A percentile compares a stretch with the other conserved stretches of the same genome.
Conservation (phyloP, 1,140 invertebrate species). For the Lordiphosa clarofinis region DNA sequence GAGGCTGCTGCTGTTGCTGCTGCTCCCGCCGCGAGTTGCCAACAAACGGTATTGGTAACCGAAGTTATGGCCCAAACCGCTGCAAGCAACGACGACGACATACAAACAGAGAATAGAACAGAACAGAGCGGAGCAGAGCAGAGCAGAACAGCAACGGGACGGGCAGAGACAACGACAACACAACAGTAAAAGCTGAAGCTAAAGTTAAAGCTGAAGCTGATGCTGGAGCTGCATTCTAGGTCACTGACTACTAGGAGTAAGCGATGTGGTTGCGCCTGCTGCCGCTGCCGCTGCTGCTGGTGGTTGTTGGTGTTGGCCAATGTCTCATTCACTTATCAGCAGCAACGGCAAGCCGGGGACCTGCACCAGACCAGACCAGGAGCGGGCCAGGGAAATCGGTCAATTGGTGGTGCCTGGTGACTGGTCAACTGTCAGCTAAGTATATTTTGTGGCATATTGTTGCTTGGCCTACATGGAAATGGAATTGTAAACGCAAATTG, state of each 20-base stretch:
- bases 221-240: constrained; percentile 64
- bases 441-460: constrained; percentile 52
- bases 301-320: constrained; percentile 60
- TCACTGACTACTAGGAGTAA: constrained; percentile 65
- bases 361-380: constrained; percentile 3
- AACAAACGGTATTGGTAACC: constrained; percentile 59
- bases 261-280: constrained; percentile 14
- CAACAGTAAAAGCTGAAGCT: constrained; percentile 55
- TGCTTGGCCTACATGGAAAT: constrained; percentile 64
- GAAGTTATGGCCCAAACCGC: constrained; percentile 46
- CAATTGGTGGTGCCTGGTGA: constrained; percentile 57
- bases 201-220: constrained; percentile 30
- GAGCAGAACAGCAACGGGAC: constrained; percentile 49
- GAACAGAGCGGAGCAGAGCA: constrained; percentile 22
- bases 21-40: constrained; percentile 30
- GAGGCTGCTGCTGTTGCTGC: constrained; percentile 36
- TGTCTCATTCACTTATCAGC: constrained; percentile 71
- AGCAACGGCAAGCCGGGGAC: constrained; percentile 5
- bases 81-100: constrained; percentile 50
- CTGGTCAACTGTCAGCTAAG: constrained; percentile 59
- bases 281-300: constrained; percentile 15
- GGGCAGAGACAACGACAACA: constrained; percentile 39
- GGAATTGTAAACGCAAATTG: constrained; percentile 39
- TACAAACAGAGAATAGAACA: constrained; percentile 52
- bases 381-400: constrained; percentile 59